Evolutionary conservation across 1,140 invertebrate species (phyloP).

Genomic region (Lamellibrachia luymesi): DNA sequence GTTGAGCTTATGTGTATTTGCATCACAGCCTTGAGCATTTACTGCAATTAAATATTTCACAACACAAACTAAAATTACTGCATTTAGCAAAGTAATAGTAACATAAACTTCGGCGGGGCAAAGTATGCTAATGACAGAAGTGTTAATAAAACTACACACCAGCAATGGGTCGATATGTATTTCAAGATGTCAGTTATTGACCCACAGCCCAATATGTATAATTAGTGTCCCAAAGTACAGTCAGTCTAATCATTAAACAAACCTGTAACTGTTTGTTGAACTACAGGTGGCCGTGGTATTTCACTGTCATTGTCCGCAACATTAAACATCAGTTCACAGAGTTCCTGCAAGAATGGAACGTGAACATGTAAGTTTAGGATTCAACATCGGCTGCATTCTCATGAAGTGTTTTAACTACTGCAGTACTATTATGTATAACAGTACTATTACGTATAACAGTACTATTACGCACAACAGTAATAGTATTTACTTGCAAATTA

Average conservation of each 20-base stretch:
- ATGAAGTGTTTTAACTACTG: neutral
- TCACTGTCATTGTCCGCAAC: neutral
- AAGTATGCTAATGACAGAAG: neutral
- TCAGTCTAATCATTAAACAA: neutral
- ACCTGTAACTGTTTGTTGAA: neutral
- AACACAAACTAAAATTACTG: neutral
- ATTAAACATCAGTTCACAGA: neutral
- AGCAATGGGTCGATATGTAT: no score
- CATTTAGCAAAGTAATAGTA: no score
- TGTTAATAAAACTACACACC: neutral
- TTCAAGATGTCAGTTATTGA: no score
- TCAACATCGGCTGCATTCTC: neutral
- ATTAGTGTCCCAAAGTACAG: neutral
- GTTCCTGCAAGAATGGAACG: neutral
- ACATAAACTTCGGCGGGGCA: neutral
- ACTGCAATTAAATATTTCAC: neutral
- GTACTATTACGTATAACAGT: no score
- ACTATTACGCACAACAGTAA: no score
- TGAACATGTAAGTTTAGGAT: neutral
- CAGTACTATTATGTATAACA: no score
- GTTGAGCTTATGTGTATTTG: neutral
- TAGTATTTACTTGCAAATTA: no score
- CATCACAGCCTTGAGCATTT: neutral
- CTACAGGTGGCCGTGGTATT: neutral
- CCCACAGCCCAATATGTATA: no score